Base-by-base conservation (phyloP, 2,888 invertebrate genomes). In the Esperia sulphurella region DNA sequence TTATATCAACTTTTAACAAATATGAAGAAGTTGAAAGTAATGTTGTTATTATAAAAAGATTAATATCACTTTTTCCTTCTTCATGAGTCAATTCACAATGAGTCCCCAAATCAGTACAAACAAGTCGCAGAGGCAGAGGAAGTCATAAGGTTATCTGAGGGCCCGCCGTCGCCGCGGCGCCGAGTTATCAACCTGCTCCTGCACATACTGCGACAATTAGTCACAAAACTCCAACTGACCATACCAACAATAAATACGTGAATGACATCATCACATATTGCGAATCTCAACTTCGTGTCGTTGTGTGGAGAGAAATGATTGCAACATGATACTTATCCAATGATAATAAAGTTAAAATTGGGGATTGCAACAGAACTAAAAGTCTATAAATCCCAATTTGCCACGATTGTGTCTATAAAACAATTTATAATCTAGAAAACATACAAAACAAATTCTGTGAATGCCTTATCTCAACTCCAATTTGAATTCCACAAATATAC, bases 401-500 rank as follows among this genome's bases (percentile, higher is more conserved):
- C n/a, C n/a, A n/a, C n/a, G n/a, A n/a, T n/a, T n/a, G n/a, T n/a
- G n/a, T n/a, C n/a, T n/a, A n/a, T n/a, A n/a, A n/a, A 10, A 13
- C 2, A 37, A 37, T 6, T 37, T 37, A 2, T 13, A 37, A 37
- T 37, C 12, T 12, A 37, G 2, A 35, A 35, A 35, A 35, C 35
- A 35, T n/a, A n/a, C 37, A 12, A 37, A 14, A 6, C 3, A 14
- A 46, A 29, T 35, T 14, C 29, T 30, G 37, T 31, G 30, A 40
- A 54, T 50, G 55, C 56, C 58, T 65, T 71, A 67, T 69, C 65
- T 68, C 69, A 74, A 67, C 64, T 21, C 71, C 75, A 79, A 84
- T 83, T 83, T 79, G 79, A 79, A 83, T 79, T 79, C 79, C 77
- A 62, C 70, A 73, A n/a, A 75, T 69, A 70, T 68, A 66, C 75